phyloP scores from a whole-genome alignment of 2,888 invertebrate species.

The Orgyia antiqua region DNA sequence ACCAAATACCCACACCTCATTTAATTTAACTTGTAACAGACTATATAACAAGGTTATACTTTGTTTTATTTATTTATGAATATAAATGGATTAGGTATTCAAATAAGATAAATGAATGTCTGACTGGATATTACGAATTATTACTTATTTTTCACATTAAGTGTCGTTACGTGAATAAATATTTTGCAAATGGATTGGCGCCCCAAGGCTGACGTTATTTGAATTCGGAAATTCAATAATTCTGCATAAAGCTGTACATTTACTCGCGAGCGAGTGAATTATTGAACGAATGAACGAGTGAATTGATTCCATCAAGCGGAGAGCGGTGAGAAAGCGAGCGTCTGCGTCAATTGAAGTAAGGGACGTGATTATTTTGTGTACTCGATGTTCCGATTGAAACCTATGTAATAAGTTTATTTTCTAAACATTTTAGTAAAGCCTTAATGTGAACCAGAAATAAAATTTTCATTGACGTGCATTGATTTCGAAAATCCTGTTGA shows the following conservation, averaged over 20 bases:
- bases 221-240: conserved; percentile 60
- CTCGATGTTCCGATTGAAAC: not conserved
- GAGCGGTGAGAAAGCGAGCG: conserved; percentile 30
- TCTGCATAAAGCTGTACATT: conserved; percentile 60
- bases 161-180: conserved; percentile 32
- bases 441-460: no score
- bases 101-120: no score
- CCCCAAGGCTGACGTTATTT: conserved; percentile 35
- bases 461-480: no score
- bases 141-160: conserved; percentile 1
- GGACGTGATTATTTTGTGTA: conserved; percentile 36
- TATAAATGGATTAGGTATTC: no score
- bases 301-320: conserved; percentile 45
- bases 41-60: no score
- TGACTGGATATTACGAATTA: no score
- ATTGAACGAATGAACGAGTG: conserved; percentile 53
- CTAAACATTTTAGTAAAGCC: conserved; percentile 1
- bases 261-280: conserved; percentile 49
- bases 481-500: no score
- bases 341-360: conserved; percentile 32
- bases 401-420: not conserved
- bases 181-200: conserved; percentile 47
- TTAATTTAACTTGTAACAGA: no score
- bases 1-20: no score
- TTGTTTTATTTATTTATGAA: no score